Evolutionary conservation across 2,797 vertebrate species (phyloP).

Genomic region (Gallinago solitaria): DNA sequence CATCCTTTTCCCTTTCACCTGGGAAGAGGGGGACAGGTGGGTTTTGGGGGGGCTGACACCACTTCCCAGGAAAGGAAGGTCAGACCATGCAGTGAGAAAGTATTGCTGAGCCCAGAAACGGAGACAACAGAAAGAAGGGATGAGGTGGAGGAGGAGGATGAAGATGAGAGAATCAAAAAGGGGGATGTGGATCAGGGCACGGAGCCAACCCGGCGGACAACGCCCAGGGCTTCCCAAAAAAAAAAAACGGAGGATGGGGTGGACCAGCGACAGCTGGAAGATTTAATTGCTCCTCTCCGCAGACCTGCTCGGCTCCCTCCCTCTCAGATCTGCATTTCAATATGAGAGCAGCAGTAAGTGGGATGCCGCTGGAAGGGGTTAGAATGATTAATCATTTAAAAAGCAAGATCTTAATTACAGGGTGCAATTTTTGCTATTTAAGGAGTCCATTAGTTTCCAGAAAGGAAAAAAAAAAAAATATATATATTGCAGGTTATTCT

Average conservation of each 20-base stretch:
- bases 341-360: conserved; percentile 79
- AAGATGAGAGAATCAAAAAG: conserved; percentile 1
- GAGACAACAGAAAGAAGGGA: not conserved
- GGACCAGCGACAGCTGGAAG: conserved; percentile 79
- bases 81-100: not conserved
- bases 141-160: not conserved
- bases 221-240: conserved; percentile 49
- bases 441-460: conserved; percentile 84
- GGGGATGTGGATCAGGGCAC: not conserved
- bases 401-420: conserved; percentile 87
- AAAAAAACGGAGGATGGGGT: conserved; percentile 49
- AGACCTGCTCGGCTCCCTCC: conserved; percentile 72
- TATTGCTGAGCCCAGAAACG: not conserved
- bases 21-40: not conserved
- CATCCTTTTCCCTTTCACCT: not conserved
- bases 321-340: conserved; percentile 82
- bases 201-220: not conserved
- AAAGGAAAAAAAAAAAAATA: conserved; percentile 70
- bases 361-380: conserved; percentile 81
- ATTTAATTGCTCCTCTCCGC: conserved; percentile 80
- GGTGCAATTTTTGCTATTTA: conserved; percentile 85
- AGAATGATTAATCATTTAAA: conserved; percentile 87
- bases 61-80: not conserved
- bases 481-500: conserved; percentile 79
- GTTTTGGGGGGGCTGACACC: not conserved